These are phyloP conservation scores for Caenorhabditis angaria DNA, from an alignment of 2,888 invertebrate genomes.

Conservation along the genomic window DNA sequence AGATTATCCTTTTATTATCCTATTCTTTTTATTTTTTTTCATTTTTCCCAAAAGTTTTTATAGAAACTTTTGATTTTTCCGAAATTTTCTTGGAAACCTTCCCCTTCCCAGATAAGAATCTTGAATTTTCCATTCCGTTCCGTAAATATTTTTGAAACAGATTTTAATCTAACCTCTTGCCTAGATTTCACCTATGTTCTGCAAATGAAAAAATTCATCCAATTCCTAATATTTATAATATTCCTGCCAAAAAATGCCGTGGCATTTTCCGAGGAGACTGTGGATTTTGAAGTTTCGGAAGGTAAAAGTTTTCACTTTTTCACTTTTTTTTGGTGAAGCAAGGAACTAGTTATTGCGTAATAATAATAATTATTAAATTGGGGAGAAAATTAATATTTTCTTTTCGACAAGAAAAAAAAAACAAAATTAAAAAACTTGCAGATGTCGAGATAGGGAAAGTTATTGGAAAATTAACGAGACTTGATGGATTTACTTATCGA, in stretches of 20 bases:
- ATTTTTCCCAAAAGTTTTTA: too few species aligned
- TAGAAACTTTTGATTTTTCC: not conserved
- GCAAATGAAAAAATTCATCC: slow-evolving; percentile 4
- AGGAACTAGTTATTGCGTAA: slow-evolving; percentile 7
- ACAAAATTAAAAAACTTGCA: slow-evolving; percentile 24
- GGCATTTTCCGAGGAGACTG: slow-evolving; percentile 28
- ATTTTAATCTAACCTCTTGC: not conserved
- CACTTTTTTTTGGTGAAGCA: not conserved
- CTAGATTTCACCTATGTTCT: not conserved
- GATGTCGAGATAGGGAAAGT: slow-evolving; percentile 34
- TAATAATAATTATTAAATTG: not conserved
- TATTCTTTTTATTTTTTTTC: too few species aligned
- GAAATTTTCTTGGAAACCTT: not conserved
- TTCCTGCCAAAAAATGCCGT: slow-evolving; percentile 8
- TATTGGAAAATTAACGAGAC: slow-evolving; percentile 22
- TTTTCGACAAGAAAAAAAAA: slow-evolving; percentile 5
- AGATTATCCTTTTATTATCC: slow-evolving; percentile 1
- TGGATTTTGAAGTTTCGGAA: slow-evolving; percentile 31
- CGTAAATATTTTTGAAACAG: slow-evolving; percentile 4
- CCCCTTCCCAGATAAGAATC: not conserved
- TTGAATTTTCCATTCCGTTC: not conserved
- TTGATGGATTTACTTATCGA: slow-evolving; percentile 26
- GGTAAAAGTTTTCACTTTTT: slow-evolving; percentile 10
- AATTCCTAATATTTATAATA: not conserved
- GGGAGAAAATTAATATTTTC: not conserved